Evolutionary conservation across 1,140 invertebrate genomes (phyloP), one percentile per base, ranked within the genome.

Genomic region (Calephelis virginiensis): DNA sequence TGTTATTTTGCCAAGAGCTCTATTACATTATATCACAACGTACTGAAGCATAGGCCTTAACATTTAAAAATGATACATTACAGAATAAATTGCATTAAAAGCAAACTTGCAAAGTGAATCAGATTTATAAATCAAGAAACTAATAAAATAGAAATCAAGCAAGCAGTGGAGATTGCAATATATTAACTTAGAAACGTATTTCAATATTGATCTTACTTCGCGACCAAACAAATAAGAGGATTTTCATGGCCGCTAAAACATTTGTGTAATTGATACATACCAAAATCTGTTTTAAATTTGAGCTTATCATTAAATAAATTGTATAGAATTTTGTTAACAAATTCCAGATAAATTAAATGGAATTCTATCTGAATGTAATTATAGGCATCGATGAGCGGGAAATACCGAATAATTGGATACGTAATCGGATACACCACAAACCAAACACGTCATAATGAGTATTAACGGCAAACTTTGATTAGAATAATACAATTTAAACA

Each of bases 281-380:
- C 40, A 28, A 69, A 82, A 85, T 80, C 75, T 50, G 65, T 71
- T 76, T 63, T 67, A 69, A 73, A 82, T 82, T 80, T 80, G 72
- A 82, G 80, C 81, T 86, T 87, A 88, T 90, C 76, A 88, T 82
- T 77, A 75, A 80, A 85, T 86, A 86, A 82, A 87, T 88, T 82
- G 78, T 80, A 85, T 85, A 81, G 80, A 85, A 87, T 85, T 87
- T 85, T 80, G 81, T 85, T 76, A 74, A 79, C 71, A 80, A 71
- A 74, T 75, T 71, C 71, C 76, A 68, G 76, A 75, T 80, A 76
- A 81, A 85, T 86, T 88, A 84, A 88, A 88, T 82, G 80, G 81
- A 86, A 86, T 83, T 86, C 77, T 80, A 86, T 87, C 81, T 82
- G 78, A 86, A 86, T 84, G 81, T 87, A 90, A 89, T 90, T 90